Percentiles rank a stretch among this genome's conserved stretches.
Conservation (phyloP, 2,797 vertebrate genomes). For the Anableps anableps region DNA sequence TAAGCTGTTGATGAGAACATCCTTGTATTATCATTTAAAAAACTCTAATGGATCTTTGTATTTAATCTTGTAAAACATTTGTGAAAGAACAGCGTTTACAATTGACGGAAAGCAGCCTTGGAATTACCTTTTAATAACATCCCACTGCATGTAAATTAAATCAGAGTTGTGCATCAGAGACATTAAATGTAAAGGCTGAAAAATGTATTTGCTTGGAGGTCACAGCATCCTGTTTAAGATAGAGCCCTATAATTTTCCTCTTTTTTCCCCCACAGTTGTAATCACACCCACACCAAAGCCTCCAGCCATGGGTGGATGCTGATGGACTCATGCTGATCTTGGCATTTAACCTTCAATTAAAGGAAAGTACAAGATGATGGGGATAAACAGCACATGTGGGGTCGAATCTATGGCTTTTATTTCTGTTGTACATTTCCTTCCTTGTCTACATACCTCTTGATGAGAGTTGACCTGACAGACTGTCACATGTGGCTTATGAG, state of each 20-base stretch:
- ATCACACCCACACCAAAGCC: conserved; percentile 16
- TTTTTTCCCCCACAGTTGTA: conserved; percentile 31
- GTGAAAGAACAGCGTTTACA: conserved; percentile 21
- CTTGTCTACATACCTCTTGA: conserved; percentile 63
- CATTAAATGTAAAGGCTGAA: conserved; percentile 42
- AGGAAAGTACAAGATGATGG: neutral
- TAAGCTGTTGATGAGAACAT: neutral
- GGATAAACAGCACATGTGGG: neutral
- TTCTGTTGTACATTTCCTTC: conserved; percentile 53
- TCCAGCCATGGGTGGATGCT: conserved; percentile 8
- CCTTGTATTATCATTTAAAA: neutral
- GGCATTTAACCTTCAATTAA: conserved; percentile 24
- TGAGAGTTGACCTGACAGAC: conserved; percentile 77
- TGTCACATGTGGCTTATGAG: conserved; percentile 72
- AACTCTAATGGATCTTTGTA: neutral
- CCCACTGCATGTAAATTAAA: conserved; percentile 50
- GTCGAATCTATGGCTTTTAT: conserved; percentile 6
- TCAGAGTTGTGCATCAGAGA: conserved; percentile 34
- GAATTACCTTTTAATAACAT: conserved; percentile 44
- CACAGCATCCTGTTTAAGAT: conserved; percentile 54
- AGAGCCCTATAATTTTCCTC: neutral
- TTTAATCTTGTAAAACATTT: conserved; percentile 35
- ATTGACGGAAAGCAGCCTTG: conserved; percentile 28
- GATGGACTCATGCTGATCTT: conserved; percentile 14
- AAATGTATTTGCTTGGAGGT: conserved; percentile 33